These are phyloP conservation scores for Andrena dorsata DNA, from an alignment of 2,888 invertebrate genomes.

Conservation along the genomic window DNA sequence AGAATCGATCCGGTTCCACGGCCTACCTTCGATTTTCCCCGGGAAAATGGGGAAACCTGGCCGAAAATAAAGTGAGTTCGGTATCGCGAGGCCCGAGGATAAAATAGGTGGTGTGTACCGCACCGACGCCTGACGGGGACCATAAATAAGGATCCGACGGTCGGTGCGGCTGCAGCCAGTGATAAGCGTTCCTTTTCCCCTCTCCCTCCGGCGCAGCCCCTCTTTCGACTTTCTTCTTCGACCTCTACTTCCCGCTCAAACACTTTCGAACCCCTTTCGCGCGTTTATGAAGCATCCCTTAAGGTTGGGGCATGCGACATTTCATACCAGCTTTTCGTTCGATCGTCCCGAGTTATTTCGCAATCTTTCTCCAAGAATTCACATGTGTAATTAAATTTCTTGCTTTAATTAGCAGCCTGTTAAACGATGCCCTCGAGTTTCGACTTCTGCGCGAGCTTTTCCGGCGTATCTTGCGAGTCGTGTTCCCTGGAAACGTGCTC, in stretches of 20 bases:
- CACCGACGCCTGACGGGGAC: constrained; percentile 77
- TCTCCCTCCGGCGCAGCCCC: constrained; percentile 45
- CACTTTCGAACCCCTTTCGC: constrained; percentile 33
- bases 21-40: constrained; percentile 66
- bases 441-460: too few relatives aligned
- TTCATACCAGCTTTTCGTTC: background rate
- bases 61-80: constrained; percentile 76
- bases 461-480: too few relatives aligned
- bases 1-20: constrained; percentile 29
- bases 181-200: constrained; percentile 82
- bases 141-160: constrained; percentile 85
- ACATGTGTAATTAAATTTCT: too few relatives aligned
- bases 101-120: constrained; percentile 77
- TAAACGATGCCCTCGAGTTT: too few relatives aligned
- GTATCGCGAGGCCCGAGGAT: constrained; percentile 70
- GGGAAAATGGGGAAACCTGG: constrained; percentile 30
- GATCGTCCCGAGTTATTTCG: background rate
- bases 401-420: too few relatives aligned
- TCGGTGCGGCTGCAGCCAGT: constrained; percentile 81
- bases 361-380: too few relatives aligned
- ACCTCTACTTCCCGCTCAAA: constrained; percentile 52
- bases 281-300: constrained; percentile 36
- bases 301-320: background rate
- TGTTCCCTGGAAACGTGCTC: background rate
- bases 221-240: constrained; percentile 69